Evolutionary conservation across 2,888 invertebrate genomes (phyloP).

Genomic region (Seladonia tumulorum): DNA sequence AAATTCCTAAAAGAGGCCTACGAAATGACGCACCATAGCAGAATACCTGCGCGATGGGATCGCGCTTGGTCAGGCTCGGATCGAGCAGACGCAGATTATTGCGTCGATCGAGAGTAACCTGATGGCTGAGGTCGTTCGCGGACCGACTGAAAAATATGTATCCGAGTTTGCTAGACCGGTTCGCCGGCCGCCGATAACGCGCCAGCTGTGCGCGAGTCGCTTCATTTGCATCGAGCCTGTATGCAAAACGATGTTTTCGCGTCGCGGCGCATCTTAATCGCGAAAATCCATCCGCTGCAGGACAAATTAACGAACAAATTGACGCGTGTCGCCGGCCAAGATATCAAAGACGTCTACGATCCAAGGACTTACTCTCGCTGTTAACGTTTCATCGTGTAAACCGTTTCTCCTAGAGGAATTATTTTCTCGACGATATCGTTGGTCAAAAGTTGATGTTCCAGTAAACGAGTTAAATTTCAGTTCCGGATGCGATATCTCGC

Average conservation of each 20-base stretch:
- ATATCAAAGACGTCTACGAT: not conserved
- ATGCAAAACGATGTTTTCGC: conserved; percentile 47
- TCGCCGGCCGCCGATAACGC: conserved; percentile 54
- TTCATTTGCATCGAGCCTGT: conserved; percentile 47
- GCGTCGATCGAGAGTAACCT: not conserved
- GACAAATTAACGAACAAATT: conserved; percentile 7
- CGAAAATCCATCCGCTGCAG: conserved; percentile 11
- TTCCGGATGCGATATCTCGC: conserved; percentile 8
- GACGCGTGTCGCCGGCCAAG: not conserved
- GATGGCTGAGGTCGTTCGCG: conserved; percentile 25
- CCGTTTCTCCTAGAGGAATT: not conserved
- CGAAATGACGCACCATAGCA: no score
- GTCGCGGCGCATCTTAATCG: conserved; percentile 36
- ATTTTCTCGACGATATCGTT: not conserved
- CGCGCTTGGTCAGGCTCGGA: not conserved
- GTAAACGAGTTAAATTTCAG: not conserved
- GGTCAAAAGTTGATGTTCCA: not conserved
- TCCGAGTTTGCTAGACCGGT: conserved; percentile 43
- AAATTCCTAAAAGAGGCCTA: no score
- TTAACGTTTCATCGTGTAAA: not conserved
- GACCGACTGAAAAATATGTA: conserved; percentile 12
- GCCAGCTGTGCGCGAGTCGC: conserved; percentile 58
- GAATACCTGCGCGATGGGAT: not conserved
- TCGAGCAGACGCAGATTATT: not conserved
- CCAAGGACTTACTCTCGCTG: not conserved